These are phyloP conservation scores for Lumbricus terrestris DNA, from an alignment of 2,888 invertebrate species.

Conservation along the genomic window DNA sequence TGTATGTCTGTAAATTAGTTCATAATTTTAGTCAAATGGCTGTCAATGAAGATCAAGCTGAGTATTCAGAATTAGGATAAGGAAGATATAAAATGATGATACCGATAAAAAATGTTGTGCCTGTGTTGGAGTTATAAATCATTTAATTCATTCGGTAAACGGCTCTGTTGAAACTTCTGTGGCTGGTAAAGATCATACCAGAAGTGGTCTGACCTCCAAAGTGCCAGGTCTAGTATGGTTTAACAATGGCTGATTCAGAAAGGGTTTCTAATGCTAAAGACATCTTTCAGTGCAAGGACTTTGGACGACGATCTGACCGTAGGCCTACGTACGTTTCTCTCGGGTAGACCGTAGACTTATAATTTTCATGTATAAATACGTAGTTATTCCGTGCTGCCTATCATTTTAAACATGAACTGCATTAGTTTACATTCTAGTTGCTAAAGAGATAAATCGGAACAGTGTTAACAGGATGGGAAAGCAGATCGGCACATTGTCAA, in stretches of 20 bases:
- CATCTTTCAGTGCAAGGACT: too few species aligned
- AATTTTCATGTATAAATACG: too few species aligned
- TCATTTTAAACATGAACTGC: too few species aligned
- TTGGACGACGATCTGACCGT: too few species aligned
- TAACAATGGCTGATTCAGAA: background rate
- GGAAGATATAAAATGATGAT: background rate
- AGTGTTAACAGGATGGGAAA: too few species aligned
- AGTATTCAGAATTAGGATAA: background rate
- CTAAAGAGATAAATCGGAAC: too few species aligned
- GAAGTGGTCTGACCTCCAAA: background rate
- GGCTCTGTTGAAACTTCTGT: background rate
- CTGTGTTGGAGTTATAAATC: background rate
- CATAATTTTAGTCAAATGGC: background rate
- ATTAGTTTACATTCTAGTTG: too few species aligned
- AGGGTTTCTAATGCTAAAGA: background rate
- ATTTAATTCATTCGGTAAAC: background rate
- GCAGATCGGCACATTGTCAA: too few species aligned
- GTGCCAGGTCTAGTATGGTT: background rate
- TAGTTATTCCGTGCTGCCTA: too few species aligned
- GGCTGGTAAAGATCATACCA: background rate
- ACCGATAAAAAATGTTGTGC: background rate
- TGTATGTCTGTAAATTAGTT: constrained; percentile 74
- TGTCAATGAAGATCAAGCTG: background rate
- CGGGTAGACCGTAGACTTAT: too few species aligned
- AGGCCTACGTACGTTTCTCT: too few species aligned